Evolutionary conservation across 2,113 vertebrate species (phyloP), one percentile per base, ranked within the genome.

Genomic region (Vireo altiloquus): DNA sequence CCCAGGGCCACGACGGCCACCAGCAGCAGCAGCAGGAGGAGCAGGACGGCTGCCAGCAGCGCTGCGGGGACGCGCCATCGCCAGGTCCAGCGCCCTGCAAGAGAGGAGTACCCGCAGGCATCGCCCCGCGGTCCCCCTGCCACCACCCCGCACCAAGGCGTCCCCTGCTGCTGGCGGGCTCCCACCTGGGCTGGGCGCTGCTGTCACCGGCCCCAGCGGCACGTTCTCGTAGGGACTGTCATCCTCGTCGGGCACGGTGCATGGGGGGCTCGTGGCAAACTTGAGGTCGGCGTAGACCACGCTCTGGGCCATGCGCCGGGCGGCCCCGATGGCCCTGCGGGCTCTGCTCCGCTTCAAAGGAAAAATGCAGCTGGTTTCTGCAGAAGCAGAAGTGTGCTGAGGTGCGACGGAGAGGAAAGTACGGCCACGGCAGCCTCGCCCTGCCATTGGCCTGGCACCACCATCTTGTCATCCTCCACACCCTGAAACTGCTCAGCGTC

Each of bases 401-500:
- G 2, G 9, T 25, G 42, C 0, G 13, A 15, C 5, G 13, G 71
- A 63, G 13, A 35, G 64, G 20, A 31, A 87, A 75, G 17, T 30
- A 65, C 50, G 10, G 13, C 2, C 28, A 23, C 2, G 0, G 4
- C 7, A n/a, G 6, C 0, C 0, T 18, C 0, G 3, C 24, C 3
- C n/a, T 84, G 27, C 49, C n/a, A 89, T 84, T 93, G 87, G 95
- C n/a, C 7, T 8, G 2, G 2, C 3, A 4, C 6, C 2, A 0
- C 4, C 8, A 2, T 15, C 6, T 23, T 20, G 6, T 19, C 19
- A 6, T 27, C 9, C 85, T 77, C 24, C 56, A 47, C 39, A 4
- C 60, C 40, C 44, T 0, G 0, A 75, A 84, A 56, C 11, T 30
- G 6, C 50, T 81, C 52, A 11, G 5, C 5, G 56, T 91, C 87